These are phyloP conservation scores for Dromiciops gliroides DNA, from an alignment of 2,113 vertebrate species.

Conservation along the genomic window DNA sequence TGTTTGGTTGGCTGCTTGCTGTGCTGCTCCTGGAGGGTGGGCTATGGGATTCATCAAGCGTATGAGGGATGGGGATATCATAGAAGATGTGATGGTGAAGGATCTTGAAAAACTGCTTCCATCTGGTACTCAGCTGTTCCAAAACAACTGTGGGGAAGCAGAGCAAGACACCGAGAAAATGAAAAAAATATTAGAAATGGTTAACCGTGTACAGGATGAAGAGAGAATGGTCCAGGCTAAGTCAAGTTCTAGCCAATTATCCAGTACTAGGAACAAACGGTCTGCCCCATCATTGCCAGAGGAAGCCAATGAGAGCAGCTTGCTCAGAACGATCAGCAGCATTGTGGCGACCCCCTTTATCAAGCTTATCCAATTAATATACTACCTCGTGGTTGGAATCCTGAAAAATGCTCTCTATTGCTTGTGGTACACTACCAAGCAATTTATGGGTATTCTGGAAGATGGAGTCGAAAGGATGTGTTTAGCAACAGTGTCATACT, in stretches of 20 bases:
- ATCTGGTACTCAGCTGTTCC: slow-evolving; percentile 78
- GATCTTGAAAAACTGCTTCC: slow-evolving; percentile 83
- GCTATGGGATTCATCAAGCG: slow-evolving; percentile 84
- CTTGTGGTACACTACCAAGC: slow-evolving; percentile 78
- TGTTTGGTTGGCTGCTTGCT: slow-evolving; percentile 87
- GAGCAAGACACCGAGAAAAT: slow-evolving; percentile 77
- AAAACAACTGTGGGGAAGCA: slow-evolving; percentile 77
- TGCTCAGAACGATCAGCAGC: slow-evolving; percentile 68
- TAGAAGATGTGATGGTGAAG: slow-evolving; percentile 79
- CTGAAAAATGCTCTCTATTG: slow-evolving; percentile 76
- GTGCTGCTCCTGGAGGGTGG: slow-evolving; percentile 79
- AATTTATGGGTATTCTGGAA: slow-evolving; percentile 64
- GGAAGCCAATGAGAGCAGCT: not conserved
- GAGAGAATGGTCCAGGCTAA: slow-evolving; percentile 52
- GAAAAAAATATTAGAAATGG: slow-evolving; percentile 74
- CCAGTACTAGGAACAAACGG: not conserved
- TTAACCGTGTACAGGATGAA: slow-evolving; percentile 79
- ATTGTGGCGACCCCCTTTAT: slow-evolving; percentile 78
- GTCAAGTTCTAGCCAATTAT: accelerated
- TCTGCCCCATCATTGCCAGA: slow-evolving; percentile 16
- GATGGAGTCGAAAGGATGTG: slow-evolving; percentile 76
- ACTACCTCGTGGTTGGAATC: slow-evolving; percentile 73
- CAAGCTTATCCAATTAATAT: slow-evolving; percentile 81
- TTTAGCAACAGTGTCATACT: slow-evolving; percentile 72
- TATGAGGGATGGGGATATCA: slow-evolving; percentile 22